Evolutionary conservation across 1,140 invertebrate species (phyloP).

Genomic region (Rhyzopertha dominica): DNA sequence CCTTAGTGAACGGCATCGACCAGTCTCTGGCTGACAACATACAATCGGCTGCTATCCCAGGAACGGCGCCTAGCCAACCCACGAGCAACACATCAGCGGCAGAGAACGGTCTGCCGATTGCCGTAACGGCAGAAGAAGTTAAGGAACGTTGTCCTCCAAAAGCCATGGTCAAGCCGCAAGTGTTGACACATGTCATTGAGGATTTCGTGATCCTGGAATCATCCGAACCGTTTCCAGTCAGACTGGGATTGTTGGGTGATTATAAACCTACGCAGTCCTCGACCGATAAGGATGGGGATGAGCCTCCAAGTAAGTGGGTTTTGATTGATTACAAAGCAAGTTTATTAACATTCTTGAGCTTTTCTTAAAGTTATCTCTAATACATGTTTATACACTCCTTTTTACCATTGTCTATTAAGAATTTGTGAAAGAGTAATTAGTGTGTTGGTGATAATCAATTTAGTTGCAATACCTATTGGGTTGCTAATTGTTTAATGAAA

Average conservation of each 20-base stretch:
- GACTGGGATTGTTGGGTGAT: constrained; percentile 50
- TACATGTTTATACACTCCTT: no score
- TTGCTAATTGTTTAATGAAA: constrained; percentile 13
- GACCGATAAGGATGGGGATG: constrained; percentile 55
- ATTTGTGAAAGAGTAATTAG: no score
- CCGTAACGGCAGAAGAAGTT: constrained; percentile 54
- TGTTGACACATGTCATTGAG: constrained; percentile 94
- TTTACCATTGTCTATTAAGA: no score
- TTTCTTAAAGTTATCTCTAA: no score
- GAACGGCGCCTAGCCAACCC: constrained; percentile 35
- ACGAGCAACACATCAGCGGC: constrained; percentile 32
- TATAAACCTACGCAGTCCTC: constrained; percentile 45
- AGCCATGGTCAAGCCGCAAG: constrained; percentile 93
- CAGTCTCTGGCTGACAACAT: constrained; percentile 14
- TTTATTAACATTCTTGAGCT: neutral
- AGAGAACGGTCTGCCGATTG: constrained; percentile 41
- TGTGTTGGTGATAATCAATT: constrained; percentile 1
- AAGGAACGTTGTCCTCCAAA: constrained; percentile 61
- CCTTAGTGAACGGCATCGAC: constrained; percentile 18
- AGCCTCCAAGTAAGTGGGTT: constrained; percentile 62
- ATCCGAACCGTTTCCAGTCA: constrained; percentile 81
- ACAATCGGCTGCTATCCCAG: constrained; percentile 38
- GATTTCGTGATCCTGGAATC: constrained; percentile 96
- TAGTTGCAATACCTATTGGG: constrained; percentile 1
- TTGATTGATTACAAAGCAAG: constrained; percentile 4